Conservation (phyloP, 2,888 invertebrate species). For the Athripsodes cinereus region DNA sequence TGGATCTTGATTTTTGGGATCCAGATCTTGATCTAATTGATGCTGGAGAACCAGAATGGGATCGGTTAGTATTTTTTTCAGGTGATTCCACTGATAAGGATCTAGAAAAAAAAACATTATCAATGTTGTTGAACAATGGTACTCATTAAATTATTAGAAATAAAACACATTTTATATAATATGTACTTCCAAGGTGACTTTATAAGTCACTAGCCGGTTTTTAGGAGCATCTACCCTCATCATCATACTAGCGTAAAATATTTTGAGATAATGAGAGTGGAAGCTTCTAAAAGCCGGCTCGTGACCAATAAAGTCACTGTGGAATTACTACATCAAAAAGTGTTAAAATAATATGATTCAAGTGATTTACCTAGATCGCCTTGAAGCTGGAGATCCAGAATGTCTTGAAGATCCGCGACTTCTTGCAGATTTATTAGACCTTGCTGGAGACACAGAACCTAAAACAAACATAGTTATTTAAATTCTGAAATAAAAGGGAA, state of each 20-base stretch:
- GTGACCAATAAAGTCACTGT: no score
- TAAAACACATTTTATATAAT: no score
- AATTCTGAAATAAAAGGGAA: constrained; percentile 4
- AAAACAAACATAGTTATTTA: no score
- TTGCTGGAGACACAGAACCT: constrained; percentile 23
- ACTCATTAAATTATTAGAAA: no score
- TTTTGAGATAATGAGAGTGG: no score
- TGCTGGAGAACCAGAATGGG: constrained; percentile 16
- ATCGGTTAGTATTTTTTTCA: constrained; percentile 10
- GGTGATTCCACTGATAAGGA: constrained; percentile 24
- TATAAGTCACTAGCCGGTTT: no score
- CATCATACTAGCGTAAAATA: no score
- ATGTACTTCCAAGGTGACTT: neutral
- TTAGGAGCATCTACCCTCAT: no score
- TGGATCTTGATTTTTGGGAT: constrained; percentile 32
- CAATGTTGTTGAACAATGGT: no score
- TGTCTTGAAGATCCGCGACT: constrained; percentile 16
- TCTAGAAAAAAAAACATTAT: constrained; percentile 17
- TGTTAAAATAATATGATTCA: no score
- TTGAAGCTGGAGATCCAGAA: constrained; percentile 16
- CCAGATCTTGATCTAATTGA: constrained; percentile 28
- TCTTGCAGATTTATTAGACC: constrained; percentile 16
- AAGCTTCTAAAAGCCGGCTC: no score
- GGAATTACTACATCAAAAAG: neutral
- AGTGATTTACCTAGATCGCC: neutral